Evolutionary conservation across 2,113 vertebrate genomes (phyloP).

Genomic region (Thryonomys swinderianus): DNA sequence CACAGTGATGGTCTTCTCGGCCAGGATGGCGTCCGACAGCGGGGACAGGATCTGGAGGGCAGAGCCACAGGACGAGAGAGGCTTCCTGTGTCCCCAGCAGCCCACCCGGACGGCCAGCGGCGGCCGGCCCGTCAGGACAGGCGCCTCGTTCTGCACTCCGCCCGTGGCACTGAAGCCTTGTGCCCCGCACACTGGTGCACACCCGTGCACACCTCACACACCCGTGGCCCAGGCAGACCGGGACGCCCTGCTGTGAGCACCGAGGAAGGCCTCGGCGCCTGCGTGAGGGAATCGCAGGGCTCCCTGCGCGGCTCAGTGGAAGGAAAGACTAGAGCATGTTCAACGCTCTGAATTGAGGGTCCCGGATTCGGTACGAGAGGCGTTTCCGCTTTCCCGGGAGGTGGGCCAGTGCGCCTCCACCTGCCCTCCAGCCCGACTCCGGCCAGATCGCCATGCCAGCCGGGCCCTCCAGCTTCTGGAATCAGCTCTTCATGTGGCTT

Average conservation of each 20-base stretch:
- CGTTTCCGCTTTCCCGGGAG: no score
- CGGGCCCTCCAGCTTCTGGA: background rate
- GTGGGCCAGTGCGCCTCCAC: background rate
- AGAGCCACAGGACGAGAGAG: background rate
- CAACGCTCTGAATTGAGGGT: background rate
- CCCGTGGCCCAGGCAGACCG: background rate
- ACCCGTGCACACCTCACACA: background rate
- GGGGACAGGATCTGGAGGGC: conserved; percentile 92
- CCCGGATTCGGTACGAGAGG: background rate
- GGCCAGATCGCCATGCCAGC: background rate
- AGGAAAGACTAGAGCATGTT: background rate
- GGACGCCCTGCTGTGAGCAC: background rate
- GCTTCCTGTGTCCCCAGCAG: background rate
- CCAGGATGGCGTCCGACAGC: conserved; percentile 92
- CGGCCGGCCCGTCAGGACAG: background rate
- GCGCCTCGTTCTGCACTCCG: fast-evolving
- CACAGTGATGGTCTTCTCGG: conserved; percentile 93
- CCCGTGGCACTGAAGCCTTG: fast-evolving
- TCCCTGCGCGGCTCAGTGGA: background rate
- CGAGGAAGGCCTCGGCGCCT: background rate
- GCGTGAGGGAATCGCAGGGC: background rate
- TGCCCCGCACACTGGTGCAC: no score
- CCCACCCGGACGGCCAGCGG: no score
- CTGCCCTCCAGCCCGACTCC: no score
- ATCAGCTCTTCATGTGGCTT: no score